Evolutionary conservation across 2,888 invertebrate species (phyloP).

Genomic region (Myathropa florea): DNA sequence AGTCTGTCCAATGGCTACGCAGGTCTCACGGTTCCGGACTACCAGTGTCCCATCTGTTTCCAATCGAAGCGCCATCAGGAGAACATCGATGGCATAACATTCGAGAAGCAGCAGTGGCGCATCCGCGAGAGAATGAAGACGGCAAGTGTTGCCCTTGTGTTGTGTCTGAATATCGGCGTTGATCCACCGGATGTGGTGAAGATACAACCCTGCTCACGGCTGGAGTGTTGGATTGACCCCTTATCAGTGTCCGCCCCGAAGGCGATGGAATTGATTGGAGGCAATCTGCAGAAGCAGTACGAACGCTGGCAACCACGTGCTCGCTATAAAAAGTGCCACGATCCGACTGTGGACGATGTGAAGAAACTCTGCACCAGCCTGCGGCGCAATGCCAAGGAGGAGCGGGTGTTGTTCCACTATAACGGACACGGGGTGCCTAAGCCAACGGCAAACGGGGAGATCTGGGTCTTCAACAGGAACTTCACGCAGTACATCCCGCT

Average conservation of each 20-base stretch:
- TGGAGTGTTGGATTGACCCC: slow-evolving; percentile 99
- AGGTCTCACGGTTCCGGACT: slow-evolving; percentile 71
- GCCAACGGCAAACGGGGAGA: slow-evolving; percentile 98
- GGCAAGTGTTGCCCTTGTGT: slow-evolving; percentile 97
- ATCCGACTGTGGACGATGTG: slow-evolving; percentile 98
- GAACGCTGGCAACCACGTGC: slow-evolving; percentile 99
- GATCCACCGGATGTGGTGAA: slow-evolving; percentile 99
- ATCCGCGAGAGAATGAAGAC: slow-evolving; percentile 99
- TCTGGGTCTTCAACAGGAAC: slow-evolving; percentile 99
- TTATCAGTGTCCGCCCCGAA: slow-evolving; percentile 93
- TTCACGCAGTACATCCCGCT: slow-evolving; percentile 99
- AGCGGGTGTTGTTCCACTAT: slow-evolving; percentile 98
- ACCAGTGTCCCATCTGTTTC: slow-evolving; percentile 76
- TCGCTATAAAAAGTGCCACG: slow-evolving; percentile 97
- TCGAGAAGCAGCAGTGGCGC: slow-evolving; percentile 91
- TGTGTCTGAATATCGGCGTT: slow-evolving; percentile 99
- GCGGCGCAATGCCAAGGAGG: slow-evolving; percentile 98
- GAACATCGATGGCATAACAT: slow-evolving; percentile 85
- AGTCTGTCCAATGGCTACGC: slow-evolving; percentile 72
- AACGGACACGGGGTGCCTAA: slow-evolving; percentile 99
- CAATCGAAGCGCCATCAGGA: slow-evolving; percentile 84
- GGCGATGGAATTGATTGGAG: slow-evolving; percentile 95
- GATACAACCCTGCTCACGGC: slow-evolving; percentile 96
- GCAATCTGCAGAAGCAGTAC: slow-evolving; percentile 96
- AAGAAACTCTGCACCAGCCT: slow-evolving; percentile 97